A percentile compares a stretch with the other conserved stretches of the same genome.
phyloP scores from a whole-genome alignment of 1,140 invertebrate species.

The Pogonus chalceus region DNA sequence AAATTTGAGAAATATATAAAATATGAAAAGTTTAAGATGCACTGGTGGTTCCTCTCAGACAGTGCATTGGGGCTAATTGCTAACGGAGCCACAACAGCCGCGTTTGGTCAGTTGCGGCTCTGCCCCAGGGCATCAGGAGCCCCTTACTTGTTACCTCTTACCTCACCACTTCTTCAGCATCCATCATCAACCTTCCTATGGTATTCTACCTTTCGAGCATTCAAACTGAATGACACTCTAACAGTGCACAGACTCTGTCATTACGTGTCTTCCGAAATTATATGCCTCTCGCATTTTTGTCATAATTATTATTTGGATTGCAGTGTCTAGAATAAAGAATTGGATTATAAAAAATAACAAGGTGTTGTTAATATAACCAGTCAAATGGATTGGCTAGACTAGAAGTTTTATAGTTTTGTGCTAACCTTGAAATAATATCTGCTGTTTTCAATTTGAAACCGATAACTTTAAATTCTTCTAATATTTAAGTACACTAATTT shows the following conservation, averaged over 20 bases:
- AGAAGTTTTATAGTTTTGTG: no score
- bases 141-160: no score
- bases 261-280: constrained; percentile 23
- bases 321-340: constrained; percentile 21
- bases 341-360: constrained; percentile 24
- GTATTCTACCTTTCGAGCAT: neutral
- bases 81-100: constrained; percentile 1
- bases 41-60: neutral
- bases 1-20: no score
- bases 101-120: neutral
- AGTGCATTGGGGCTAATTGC: constrained; percentile 2
- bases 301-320: constrained; percentile 27
- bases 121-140: neutral
- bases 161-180: neutral
- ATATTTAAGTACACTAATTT: no score
- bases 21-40: neutral
- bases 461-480: no score
- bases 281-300: constrained; percentile 22
- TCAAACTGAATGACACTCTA: constrained; percentile 18
- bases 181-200: neutral
- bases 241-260: constrained; percentile 22
- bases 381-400: no score
- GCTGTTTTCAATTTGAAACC: no score
- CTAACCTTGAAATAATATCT: no score
- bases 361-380: constrained; percentile 26